Percentiles rank a stretch among this genome's conserved stretches.
These are phyloP conservation scores for Mesoligia furuncula DNA, from an alignment of 2,888 invertebrate genomes.

Conservation along the genomic window DNA sequence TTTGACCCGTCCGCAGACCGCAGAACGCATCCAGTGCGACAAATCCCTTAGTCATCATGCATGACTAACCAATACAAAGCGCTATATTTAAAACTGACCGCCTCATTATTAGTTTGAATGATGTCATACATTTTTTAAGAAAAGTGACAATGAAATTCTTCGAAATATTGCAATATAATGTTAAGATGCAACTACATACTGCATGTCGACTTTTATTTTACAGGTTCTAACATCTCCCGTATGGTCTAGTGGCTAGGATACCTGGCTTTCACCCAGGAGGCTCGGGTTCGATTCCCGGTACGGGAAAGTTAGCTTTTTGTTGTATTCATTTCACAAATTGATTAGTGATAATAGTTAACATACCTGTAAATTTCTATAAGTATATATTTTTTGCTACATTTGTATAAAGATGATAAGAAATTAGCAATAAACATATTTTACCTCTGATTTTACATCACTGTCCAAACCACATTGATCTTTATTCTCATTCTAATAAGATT, in stretches of 20 bases:
- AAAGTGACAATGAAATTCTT: neutral
- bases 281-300: conserved; percentile 93
- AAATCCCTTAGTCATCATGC: too few relatives aligned
- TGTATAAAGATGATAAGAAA: neutral
- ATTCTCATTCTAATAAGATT: too few relatives aligned
- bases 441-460: too few relatives aligned
- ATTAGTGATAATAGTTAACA: neutral
- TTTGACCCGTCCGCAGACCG: too few relatives aligned
- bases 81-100: too few relatives aligned
- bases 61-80: too few relatives aligned
- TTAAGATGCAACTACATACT: neutral
- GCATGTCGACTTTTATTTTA: neutral
- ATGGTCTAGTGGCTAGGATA: conserved; percentile 92
- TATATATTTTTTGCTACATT: neutral
- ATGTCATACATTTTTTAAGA: neutral
- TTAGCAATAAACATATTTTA: too few relatives aligned
- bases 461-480: too few relatives aligned
- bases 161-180: neutral
- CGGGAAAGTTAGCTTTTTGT: neutral
- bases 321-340: neutral
- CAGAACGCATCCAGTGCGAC: too few relatives aligned
- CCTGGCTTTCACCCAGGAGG: conserved; percentile 94
- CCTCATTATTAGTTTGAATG: neutral
- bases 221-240: rapidly evolving
- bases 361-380: neutral